Conservation (phyloP, 2,888 invertebrate genomes). For the Holacanthella duospinosa region DNA sequence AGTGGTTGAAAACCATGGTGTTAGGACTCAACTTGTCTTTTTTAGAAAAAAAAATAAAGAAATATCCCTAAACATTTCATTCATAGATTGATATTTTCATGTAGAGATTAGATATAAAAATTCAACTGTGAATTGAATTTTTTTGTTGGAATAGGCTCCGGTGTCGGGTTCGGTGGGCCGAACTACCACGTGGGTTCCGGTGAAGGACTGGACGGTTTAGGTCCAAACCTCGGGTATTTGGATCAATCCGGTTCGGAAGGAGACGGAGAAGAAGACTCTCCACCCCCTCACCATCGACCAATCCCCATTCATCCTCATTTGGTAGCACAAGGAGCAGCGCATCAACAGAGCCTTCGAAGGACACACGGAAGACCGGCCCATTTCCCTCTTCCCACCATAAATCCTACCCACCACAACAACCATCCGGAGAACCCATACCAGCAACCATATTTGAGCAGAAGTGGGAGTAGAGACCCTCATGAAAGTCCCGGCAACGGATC, state of each 20-base stretch:
- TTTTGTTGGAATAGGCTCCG: slow-evolving; percentile 23
- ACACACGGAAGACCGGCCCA: slow-evolving; percentile 45
- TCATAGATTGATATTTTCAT: too few relatives aligned
- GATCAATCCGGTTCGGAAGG: slow-evolving; percentile 61
- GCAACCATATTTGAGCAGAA: slow-evolving; percentile 29
- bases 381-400: slow-evolving; percentile 42
- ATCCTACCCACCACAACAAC: slow-evolving; percentile 38
- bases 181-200: slow-evolving; percentile 36
- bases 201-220: slow-evolving; percentile 32
- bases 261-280: slow-evolving; percentile 46
- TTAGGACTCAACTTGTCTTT: too few relatives aligned
- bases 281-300: slow-evolving; percentile 27
- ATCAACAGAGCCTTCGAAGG: slow-evolving; percentile 36
- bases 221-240: slow-evolving; percentile 51
- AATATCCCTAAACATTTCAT: too few relatives aligned
- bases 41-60: too few relatives aligned
- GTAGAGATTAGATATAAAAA: too few relatives aligned
- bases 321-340: slow-evolving; percentile 40
- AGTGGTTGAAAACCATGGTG: too few relatives aligned
- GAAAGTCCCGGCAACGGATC: slow-evolving; percentile 77
- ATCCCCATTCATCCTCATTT: slow-evolving; percentile 12
- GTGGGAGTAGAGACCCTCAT: slow-evolving; percentile 39
- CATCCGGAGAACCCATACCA: slow-evolving; percentile 36
- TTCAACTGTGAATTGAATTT: too few relatives aligned
- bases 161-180: slow-evolving; percentile 33